Percentiles rank a stretch among this genome's conserved stretches.
phyloP scores from a whole-genome alignment of 2,113 vertebrate genomes.

The Isichthys henryi region DNA sequence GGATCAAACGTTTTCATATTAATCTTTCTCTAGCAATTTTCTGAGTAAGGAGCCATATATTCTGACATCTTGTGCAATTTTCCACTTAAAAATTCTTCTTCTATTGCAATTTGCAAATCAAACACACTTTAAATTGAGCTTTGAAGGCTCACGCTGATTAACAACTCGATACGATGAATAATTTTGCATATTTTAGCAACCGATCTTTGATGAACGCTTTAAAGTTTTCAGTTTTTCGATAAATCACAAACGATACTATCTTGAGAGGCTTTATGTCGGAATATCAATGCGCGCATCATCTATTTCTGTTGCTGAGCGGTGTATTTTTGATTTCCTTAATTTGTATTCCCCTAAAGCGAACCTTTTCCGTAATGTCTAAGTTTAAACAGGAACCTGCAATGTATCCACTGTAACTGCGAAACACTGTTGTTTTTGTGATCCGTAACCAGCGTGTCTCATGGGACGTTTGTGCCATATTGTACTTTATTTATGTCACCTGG shows the following conservation, averaged over 20 bases:
- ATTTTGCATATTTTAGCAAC: not conserved
- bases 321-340: not conserved
- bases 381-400: not conserved
- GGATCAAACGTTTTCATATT: not conserved
- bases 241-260: not conserved
- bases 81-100: not conserved
- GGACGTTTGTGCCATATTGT: not conserved
- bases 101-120: not conserved
- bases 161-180: not conserved
- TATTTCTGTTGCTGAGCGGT: not conserved
- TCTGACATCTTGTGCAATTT: not conserved
- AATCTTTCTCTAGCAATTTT: not conserved
- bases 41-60: not conserved
- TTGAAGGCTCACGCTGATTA: not conserved
- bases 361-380: not conserved
- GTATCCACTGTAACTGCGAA: not conserved
- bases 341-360: not conserved
- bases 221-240: not conserved
- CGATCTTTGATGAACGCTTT: not conserved
- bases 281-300: not conserved
- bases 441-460: not conserved
- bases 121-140: not conserved
- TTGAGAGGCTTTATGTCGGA: not conserved
- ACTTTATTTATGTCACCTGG: conserved; percentile 1
- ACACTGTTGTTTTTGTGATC: not conserved